Base-by-base conservation (phyloP, 23 tunicate species). In the Trididemnum clinides region DNA sequence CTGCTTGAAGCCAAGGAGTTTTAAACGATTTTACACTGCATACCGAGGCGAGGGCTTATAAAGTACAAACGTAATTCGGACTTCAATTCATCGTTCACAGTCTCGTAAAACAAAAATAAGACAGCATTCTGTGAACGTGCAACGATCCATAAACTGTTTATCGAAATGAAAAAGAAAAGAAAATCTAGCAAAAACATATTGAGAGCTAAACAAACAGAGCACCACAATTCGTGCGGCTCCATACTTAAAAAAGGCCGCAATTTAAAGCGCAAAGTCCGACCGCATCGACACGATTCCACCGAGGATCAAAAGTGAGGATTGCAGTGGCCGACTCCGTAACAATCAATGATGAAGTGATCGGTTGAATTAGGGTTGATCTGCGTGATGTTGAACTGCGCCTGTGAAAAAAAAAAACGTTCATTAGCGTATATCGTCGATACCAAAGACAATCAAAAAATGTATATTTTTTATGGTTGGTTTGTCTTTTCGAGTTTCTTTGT, bases 281-380 rank as follows among this genome's bases (percentile, higher is more conserved):
- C n/a, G n/a, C n/a, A n/a, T n/a, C n/a, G n/a, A n/a, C n/a, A n/a
- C n/a, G n/a, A n/a, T n/a, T n/a, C n/a, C n/a, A n/a, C n/a, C n/a
- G n/a, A 5, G 39, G 18, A 76, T 84, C 54, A 92, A 38, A 92
- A 83, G 39, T 92, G 91, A 27, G 97, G 97, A 83, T 92, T 92
- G 91, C 91, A 89, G 51, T 92, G 97, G 6, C 97, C 97, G 49
- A 92, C 77, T 18, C 97, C 97, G 29, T 35, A 62, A 54, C 97
- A 92, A 50, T 92, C 97, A 30, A 92, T 92, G 66, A 92, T 87
- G 85, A 82, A 87, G 77, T 91, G 87, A 2, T 92, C 97, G 3
- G 91, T 83, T 10, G 97, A 87, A 7, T 88, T 88, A 10, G 97
- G 91, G 32, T 86, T 50, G 1, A 86, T 87, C 51, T 87, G 97